Evolutionary conservation across 37 sponge, comb jelly and placozoan species (phyloP).

Genomic region (Crambe crambe): DNA sequence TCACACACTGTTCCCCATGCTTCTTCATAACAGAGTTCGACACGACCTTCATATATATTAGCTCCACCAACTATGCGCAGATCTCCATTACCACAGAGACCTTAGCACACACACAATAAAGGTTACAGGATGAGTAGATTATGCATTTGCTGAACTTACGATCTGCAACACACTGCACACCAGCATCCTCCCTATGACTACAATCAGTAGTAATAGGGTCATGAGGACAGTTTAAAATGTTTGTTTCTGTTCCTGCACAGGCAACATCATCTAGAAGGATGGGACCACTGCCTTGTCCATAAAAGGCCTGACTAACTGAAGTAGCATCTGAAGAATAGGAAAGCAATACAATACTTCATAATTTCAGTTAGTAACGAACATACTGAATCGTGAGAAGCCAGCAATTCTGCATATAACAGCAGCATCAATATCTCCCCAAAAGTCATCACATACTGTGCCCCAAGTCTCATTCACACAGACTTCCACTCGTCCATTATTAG

Average conservation of each 20-base stretch:
- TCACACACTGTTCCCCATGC: constrained; percentile 7
- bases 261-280: background rate
- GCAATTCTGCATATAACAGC: background rate
- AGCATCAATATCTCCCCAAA: background rate
- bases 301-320: background rate
- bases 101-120: no score
- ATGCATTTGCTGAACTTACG: no score
- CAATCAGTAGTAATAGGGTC: background rate
- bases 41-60: background rate
- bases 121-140: no score
- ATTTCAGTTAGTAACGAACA: no score
- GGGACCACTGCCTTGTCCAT: constrained; percentile 13
- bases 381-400: background rate
- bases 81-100: constrained; percentile 1
- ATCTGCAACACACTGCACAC: constrained; percentile 11
- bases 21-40: constrained; percentile 5
- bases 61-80: constrained; percentile 4
- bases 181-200: constrained; percentile 7
- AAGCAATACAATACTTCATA: no score
- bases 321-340: constrained; percentile 7
- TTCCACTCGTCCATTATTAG: background rate
- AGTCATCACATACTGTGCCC: constrained; percentile 16
- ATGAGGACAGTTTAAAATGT: background rate
- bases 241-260: constrained; percentile 1
- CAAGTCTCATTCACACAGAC: background rate